These are phyloP conservation scores for Hemitrygon akajei DNA, from an alignment of 2,797 vertebrate genomes.

Conservation along the genomic window DNA sequence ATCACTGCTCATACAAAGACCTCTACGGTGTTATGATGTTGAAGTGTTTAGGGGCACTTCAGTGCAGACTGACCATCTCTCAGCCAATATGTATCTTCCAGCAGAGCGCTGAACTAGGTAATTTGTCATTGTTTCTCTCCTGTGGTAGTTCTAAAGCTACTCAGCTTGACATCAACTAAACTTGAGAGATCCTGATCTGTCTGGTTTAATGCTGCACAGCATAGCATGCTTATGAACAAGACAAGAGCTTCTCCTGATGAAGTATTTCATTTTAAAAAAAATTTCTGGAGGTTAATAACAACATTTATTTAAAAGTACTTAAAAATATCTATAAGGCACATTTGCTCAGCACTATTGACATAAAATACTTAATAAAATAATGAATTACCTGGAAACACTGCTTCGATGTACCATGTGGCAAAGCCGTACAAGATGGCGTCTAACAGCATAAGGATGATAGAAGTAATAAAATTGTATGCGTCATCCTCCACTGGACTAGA, in stretches of 20 bases:
- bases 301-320: background rate
- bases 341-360: background rate
- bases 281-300: background rate
- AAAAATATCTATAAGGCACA: background rate
- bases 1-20: background rate
- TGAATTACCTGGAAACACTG: conserved; percentile 72
- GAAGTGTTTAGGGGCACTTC: background rate
- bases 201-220: background rate
- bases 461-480: conserved; percentile 65
- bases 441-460: conserved; percentile 67
- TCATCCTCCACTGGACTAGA: conserved; percentile 67
- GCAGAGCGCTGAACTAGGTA: background rate
- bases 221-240: background rate
- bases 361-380: background rate
- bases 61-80: background rate
- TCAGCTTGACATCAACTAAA: background rate
- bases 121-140: background rate
- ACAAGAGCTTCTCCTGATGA: background rate
- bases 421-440: conserved; percentile 68
- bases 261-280: background rate
- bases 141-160: background rate
- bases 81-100: background rate
- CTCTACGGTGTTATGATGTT: background rate
- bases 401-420: conserved; percentile 80
- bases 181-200: background rate